Evolutionary conservation across 2,113 vertebrate genomes (phyloP).

Genomic region (Phrynocephalus versicolor): DNA sequence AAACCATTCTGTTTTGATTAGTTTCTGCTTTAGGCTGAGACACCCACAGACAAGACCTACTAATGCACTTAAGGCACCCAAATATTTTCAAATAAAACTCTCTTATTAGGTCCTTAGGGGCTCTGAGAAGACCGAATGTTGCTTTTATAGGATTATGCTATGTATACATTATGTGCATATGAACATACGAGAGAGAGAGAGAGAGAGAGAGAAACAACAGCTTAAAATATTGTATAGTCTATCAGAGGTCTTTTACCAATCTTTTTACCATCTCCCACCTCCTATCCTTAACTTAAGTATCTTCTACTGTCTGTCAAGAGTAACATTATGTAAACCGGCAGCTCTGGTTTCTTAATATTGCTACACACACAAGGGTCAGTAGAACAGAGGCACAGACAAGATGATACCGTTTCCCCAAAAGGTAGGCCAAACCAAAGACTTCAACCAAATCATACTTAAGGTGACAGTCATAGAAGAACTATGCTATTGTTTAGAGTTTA

Average conservation of each 20-base stretch:
- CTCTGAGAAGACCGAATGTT: not conserved
- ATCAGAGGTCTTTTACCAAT: not conserved
- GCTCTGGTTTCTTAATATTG: constrained; percentile 52
- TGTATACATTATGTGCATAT: not conserved
- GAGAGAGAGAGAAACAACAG: too few species aligned
- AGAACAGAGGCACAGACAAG: constrained; percentile 5
- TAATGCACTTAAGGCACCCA: not conserved
- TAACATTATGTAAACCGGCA: constrained; percentile 46
- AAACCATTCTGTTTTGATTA: constrained; percentile 7
- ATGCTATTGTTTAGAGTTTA: not conserved
- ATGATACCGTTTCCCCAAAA: not conserved
- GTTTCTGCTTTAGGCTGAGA: constrained; percentile 12
- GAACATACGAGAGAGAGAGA: too few species aligned
- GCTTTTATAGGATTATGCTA: not conserved
- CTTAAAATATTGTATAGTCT: not conserved
- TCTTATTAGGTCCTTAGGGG: not conserved
- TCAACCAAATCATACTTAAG: not conserved
- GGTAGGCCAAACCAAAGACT: not conserved
- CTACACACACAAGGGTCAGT: constrained; percentile 19
- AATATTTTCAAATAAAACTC: constrained; percentile 5
- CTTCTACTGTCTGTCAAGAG: constrained; percentile 31
- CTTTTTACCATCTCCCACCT: constrained; percentile 20
- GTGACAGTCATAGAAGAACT: not conserved
- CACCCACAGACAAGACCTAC: not conserved
- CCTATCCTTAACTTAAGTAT: constrained; percentile 54